These are phyloP conservation scores for Anisognathus igniventris DNA, from an alignment of 2,797 vertebrate genomes.

Conservation along the genomic window DNA sequence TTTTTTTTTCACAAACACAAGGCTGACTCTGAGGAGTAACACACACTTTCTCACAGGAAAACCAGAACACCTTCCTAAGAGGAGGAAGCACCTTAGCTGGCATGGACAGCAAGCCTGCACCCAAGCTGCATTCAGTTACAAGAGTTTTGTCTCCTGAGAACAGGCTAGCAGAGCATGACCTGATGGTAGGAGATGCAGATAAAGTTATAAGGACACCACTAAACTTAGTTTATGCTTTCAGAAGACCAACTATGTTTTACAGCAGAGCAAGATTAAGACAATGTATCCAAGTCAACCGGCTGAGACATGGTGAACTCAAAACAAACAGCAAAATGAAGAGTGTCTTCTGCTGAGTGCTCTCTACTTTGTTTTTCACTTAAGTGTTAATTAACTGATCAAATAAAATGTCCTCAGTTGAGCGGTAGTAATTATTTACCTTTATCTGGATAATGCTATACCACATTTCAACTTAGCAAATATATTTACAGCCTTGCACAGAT, in stretches of 20 bases:
- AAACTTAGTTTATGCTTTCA: neutral
- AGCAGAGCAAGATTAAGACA: neutral
- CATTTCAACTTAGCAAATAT: neutral
- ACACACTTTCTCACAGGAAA: neutral
- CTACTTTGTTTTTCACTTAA: neutral
- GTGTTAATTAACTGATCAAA: slow-evolving; percentile 13
- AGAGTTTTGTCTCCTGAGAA: neutral
- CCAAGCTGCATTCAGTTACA: neutral
- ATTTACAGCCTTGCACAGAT: neutral
- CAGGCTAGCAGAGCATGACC: neutral
- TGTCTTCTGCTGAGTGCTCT: neutral
- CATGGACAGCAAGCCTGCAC: too few relatives aligned
- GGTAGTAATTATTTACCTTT: neutral
- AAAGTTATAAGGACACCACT: neutral
- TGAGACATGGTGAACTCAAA: neutral
- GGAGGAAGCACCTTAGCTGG: neutral
- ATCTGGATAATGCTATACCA: neutral
- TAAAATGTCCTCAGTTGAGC: neutral
- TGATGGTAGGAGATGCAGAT: neutral
- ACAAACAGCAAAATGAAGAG: neutral
- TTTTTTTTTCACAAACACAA: neutral
- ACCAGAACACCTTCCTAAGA: neutral
- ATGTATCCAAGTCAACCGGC: neutral
- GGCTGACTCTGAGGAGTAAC: neutral
- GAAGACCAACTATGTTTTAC: neutral